These are phyloP conservation scores for Hypsopygia costalis DNA, from an alignment of 2,888 invertebrate genomes.

Conservation along the genomic window DNA sequence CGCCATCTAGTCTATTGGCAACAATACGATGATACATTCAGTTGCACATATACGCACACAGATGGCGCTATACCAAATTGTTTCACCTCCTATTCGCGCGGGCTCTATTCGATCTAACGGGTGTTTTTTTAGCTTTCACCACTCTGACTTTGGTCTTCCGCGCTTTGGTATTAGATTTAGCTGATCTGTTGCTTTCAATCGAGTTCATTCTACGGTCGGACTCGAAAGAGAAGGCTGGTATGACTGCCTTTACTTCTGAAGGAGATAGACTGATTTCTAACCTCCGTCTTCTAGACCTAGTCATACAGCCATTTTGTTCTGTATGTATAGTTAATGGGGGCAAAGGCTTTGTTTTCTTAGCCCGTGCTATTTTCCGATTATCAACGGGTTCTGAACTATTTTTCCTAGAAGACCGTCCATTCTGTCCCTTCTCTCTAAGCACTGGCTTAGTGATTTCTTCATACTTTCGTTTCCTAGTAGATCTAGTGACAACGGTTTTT, in stretches of 20 bases:
- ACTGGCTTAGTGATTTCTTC: constrained; percentile 59
- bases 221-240: constrained; percentile 58
- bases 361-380: constrained; percentile 46
- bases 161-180: constrained; percentile 34
- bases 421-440: constrained; percentile 67
- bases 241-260: constrained; percentile 46
- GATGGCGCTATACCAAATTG: constrained; percentile 20
- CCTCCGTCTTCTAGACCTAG: constrained; percentile 53
- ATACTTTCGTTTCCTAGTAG: constrained; percentile 54
- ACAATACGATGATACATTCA: background rate
- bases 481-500: constrained; percentile 41
- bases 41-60: constrained; percentile 17
- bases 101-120: constrained; percentile 43
- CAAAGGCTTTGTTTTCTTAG: constrained; percentile 38
- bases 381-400: constrained; percentile 25
- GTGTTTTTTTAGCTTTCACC: constrained; percentile 45
- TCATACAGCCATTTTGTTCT: constrained; percentile 52
- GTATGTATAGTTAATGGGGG: constrained; percentile 31
- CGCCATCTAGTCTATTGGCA: constrained; percentile 17
- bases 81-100: constrained; percentile 57
- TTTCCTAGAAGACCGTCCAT: constrained; percentile 45
- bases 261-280: constrained; percentile 62
- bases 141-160: constrained; percentile 26
- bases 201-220: constrained; percentile 54
- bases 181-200: constrained; percentile 46